Evolutionary conservation across 2,113 vertebrate genomes (phyloP).

Genomic region (Bubo bubo): DNA sequence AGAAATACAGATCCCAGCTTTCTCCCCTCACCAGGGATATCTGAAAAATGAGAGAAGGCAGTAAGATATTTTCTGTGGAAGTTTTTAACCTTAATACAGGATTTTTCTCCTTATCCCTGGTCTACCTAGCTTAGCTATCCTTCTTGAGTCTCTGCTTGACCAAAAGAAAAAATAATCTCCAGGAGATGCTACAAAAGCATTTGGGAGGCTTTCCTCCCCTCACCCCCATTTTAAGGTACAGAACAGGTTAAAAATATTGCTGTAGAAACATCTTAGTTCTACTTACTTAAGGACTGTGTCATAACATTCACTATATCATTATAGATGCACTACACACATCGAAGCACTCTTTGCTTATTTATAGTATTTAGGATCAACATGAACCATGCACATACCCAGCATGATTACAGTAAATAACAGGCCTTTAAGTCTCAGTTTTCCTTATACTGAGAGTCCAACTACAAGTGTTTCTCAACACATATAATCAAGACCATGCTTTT

Average conservation of each 20-base stretch:
- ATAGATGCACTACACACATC: neutral
- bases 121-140: neutral
- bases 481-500: neutral
- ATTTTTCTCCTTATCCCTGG: neutral
- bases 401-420: neutral
- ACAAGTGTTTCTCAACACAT: neutral
- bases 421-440: neutral
- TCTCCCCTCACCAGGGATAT: rapidly evolving
- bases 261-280: neutral
- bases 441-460: neutral
- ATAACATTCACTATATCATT: neutral
- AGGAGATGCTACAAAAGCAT: neutral
- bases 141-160: neutral
- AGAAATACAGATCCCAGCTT: neutral
- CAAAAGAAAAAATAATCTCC: neutral
- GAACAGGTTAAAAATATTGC: neutral
- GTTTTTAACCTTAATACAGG: neutral
- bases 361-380: neutral
- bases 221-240: neutral
- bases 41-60: neutral
- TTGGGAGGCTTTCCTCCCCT: neutral
- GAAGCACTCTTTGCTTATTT: neutral
- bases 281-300: neutral
- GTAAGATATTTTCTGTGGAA: neutral
- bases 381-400: neutral